Evolutionary conservation across 2,888 invertebrate genomes (phyloP), one percentile per base, ranked within the genome.

Genomic region (Gandaritis pyraliata): DNA sequence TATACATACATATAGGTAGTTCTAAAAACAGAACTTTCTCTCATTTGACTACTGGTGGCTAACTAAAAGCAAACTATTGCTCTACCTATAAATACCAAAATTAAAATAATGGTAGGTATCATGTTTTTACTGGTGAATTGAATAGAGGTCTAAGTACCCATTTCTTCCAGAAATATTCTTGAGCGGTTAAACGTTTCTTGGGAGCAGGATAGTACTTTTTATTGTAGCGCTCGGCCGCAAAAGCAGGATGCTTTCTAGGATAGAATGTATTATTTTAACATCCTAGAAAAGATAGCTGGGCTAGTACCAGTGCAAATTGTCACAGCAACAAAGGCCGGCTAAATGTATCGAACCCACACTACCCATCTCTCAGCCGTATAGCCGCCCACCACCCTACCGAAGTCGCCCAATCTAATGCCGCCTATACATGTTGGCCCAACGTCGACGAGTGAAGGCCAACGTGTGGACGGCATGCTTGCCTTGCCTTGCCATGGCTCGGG

Each of bases 91-190:
- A 11, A 33, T 8, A 33, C 33, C 33, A 5, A 41, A 15, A 13
- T 1, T 11, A 11, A 16, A 43, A 43, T 11, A 11, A 43, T 43
- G 41, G 10, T 33, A 11, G n/a, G n/a, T 43, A 6, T 41, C 13
- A 7, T n/a, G 7, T 41, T 15, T 41, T 16, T 43, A 43, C 16
- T 16, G 11, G 16, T 43, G 15, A 43, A 43, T 16, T 43, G 7
- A 43, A 16, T 43, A 43, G 16, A 43, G 33, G 1, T 33, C 10
- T 6, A 51, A 15, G 71, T 90, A 91, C 90, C 91, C 89, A 89
- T 89, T 90, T 88, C 74, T 87, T 90, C 91, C 88, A 89, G 69
- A 85, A 87, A 82, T 88, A 88, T 69, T 90, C 88, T 68, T 87
- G 89, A 56, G 87, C 80, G 46, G 84, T 83, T 66, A 89, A 70